phyloP scores from a whole-genome alignment of 2,797 vertebrate genomes.

The Myotis vivesi region DNA sequence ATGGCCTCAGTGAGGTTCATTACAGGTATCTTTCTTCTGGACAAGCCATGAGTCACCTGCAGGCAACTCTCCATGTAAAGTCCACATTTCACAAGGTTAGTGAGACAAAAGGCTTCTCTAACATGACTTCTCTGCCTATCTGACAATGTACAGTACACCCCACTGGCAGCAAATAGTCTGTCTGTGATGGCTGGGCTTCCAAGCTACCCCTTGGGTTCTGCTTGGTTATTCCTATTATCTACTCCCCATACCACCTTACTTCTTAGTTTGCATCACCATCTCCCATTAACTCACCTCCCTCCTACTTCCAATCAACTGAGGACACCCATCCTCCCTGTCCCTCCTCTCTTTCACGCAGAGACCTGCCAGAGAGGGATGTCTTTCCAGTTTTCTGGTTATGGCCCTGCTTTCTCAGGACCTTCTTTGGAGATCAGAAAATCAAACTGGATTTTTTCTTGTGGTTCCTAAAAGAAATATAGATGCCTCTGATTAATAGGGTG shows the following conservation, averaged over 20 bases:
- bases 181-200: neutral
- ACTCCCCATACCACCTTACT: neutral
- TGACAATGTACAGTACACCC: neutral
- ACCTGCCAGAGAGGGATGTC: neutral
- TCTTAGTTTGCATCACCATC: neutral
- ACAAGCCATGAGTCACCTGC: neutral
- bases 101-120: neutral
- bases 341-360: neutral
- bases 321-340: neutral
- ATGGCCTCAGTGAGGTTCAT: neutral
- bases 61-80: neutral
- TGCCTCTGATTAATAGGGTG: neutral
- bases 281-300: neutral
- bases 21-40: neutral
- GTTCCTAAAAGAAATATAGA: neutral
- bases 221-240: neutral
- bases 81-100: neutral
- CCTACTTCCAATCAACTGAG: too few species aligned
- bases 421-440: neutral
- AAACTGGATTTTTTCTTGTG: neutral
- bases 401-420: neutral
- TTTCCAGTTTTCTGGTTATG: neutral
- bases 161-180: neutral
- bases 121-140: neutral
- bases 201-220: neutral